phyloP scores from a whole-genome alignment of 1,140 invertebrate species.

The Sarcophaga peregrina region DNA sequence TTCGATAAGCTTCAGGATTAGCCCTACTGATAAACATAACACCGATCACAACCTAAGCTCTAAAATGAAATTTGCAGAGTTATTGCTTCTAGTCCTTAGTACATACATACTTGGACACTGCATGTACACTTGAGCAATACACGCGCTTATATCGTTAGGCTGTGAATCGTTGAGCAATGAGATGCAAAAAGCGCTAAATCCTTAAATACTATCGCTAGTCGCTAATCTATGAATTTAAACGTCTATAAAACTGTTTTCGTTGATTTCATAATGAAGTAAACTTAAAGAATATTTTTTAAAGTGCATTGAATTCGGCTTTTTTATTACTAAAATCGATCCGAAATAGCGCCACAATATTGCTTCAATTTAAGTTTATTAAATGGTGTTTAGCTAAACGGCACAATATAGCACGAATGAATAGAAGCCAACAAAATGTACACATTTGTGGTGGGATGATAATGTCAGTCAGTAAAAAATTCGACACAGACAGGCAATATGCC shows the following conservation, averaged over 20 bases:
- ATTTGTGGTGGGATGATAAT: background rate
- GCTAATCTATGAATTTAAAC: no score
- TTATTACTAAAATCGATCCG: constrained; percentile 65
- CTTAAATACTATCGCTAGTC: no score
- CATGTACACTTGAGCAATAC: no score
- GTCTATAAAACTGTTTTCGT: background rate
- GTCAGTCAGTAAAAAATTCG: background rate
- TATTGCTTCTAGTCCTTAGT: no score
- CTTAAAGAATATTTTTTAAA: constrained; percentile 22
- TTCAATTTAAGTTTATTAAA: constrained; percentile 66
- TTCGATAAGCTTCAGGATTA: no score
- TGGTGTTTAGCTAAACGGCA: background rate
- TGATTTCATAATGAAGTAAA: background rate
- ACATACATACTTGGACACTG: no score
- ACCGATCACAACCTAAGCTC: no score
- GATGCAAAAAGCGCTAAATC: no score
- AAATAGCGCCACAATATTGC: constrained; percentile 66
- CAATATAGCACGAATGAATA: background rate
- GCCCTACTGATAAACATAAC: no score
- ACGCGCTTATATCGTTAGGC: no score
- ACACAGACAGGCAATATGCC: constrained; percentile 15
- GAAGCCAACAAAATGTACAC: constrained; percentile 4
- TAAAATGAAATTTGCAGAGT: no score
- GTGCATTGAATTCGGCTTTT: constrained; percentile 63
- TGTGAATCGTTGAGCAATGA: no score